Evolutionary conservation across 2,113 vertebrate genomes (phyloP), one percentile per base, ranked within the genome.

Genomic region (Falco punctatus): DNA sequence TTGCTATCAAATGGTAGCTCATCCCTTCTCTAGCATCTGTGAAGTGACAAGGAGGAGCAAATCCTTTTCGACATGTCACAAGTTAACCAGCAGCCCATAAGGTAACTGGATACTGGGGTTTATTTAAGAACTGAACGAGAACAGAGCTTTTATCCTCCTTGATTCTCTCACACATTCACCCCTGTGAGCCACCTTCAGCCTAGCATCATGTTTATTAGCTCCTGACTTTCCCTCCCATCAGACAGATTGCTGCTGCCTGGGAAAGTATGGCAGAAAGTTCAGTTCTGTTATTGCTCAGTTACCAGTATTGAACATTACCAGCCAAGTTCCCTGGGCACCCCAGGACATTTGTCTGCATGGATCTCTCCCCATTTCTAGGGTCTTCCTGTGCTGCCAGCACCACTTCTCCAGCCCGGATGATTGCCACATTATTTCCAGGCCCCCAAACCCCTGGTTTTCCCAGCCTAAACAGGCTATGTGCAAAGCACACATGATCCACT

Each of bases 291-390:
- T 23, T 23, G 21, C 51, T 77, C 46, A 1, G 1, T 90, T 61
- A 19, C 16, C 33, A 28, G 7, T n/a, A 17, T 9, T 32, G 48
- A 52, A 33, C 23, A 32, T 44, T 73, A n/a, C 27, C 44, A 58
- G 15, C 38, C 13, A 30, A n/a, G 17, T 27, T 59, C 27, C 30
- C 30, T 64, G 44, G 24, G 21, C 32, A 73, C 20, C 15, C 28
- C 5, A 2, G 10, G 15, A 8, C 1, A 1, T 74, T 70, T 27
- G 0, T 35, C 16, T 79, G 3, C 12, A 8, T 0, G 4, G 13
- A 7, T 17, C 15, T 75, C 7, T 1, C 16, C 4, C 11, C 4
- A 3, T 58, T 58, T 22, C 33, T 28, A 16, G 42, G 16, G 35
- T 80, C 30, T 67, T 49, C 23, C 32, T 55, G 65, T 35, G 14